Evolutionary conservation across 2,113 vertebrate species (phyloP).

Genomic region (Panthera tigris): DNA sequence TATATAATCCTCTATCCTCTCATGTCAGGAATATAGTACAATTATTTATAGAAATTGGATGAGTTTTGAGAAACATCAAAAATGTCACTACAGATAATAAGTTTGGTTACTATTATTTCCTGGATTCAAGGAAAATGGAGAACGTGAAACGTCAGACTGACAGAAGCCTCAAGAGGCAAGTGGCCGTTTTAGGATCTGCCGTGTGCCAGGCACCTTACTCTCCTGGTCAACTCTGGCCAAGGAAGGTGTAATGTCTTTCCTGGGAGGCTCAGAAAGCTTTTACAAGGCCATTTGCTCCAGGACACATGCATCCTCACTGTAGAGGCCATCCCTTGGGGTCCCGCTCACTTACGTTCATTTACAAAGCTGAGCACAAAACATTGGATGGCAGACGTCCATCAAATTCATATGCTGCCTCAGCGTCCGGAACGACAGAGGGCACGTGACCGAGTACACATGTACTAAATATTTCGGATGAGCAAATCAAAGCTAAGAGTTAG

Average conservation of each 20-base stretch:
- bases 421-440: too few species aligned
- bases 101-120: neutral
- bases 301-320: accelerated
- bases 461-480: neutral
- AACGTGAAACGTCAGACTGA: accelerated
- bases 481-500: neutral
- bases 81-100: neutral
- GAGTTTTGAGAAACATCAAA: neutral
- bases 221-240: neutral
- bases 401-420: accelerated
- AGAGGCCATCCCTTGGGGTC: accelerated
- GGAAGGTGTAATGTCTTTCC: neutral
- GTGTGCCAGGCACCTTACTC: too few species aligned
- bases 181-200: accelerated
- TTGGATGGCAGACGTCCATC: neutral
- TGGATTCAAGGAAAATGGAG: neutral
- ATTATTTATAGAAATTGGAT: neutral
- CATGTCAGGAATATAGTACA: neutral
- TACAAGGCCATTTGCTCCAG: neutral
- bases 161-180: neutral
- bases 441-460: accelerated
- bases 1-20: accelerated
- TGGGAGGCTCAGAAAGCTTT: too few species aligned
- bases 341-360: too few species aligned
- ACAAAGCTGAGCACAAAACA: neutral